Evolutionary conservation across 2,888 invertebrate genomes (phyloP), one percentile per base, ranked within the genome.

Genomic region (Aporophyla lueneburgensis): DNA sequence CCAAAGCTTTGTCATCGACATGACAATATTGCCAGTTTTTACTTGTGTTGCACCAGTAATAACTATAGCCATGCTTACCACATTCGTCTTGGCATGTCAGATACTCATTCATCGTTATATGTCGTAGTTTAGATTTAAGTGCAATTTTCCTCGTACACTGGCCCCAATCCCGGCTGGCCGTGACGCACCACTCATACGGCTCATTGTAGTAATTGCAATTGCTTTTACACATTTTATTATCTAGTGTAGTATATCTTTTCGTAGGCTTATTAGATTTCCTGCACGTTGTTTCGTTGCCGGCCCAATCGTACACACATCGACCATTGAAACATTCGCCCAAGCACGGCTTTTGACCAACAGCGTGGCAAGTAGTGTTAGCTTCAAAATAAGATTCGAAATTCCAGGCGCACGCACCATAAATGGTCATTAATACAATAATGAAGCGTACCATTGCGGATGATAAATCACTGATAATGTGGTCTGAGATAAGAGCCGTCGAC

Each of bases 221-320:
- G 43, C 43, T 43, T 43, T 33, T 33, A 33, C 33, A 33, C 33
- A 33, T 33, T 33, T 33, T 33, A 33, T 33, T 33, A 33, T 33
- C 33, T 33, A 33, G 3, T 43, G 43, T 43, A 6, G 43, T 43
- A 43, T 43, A 43, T 43, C 9, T 43, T 43, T 43, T 43, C 43
- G 43, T 43, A 43, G 9, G 43, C 1, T 43, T 43, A 43, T 43
- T 43, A 0, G 43, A 9, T 43, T n/a, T 54, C n/a, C 5, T 54
- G 12, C 54, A 54, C 5, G n/a, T 0, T n/a, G 54, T 5, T 12
- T 5, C 5, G n/a, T n/a, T 1, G n/a, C 5, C n/a, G n/a, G 12
- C 12, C 54, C 54, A 54, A 54, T 5, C 3, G n/a, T n/a, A 54
- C 54, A 54, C 54, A 54, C 54, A 54, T n/a, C n/a, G 12, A 5